Evolutionary conservation across 1,140 invertebrate genomes (phyloP), one percentile per base, ranked within the genome.

Genomic region (Vollenhovia emeryi): DNA sequence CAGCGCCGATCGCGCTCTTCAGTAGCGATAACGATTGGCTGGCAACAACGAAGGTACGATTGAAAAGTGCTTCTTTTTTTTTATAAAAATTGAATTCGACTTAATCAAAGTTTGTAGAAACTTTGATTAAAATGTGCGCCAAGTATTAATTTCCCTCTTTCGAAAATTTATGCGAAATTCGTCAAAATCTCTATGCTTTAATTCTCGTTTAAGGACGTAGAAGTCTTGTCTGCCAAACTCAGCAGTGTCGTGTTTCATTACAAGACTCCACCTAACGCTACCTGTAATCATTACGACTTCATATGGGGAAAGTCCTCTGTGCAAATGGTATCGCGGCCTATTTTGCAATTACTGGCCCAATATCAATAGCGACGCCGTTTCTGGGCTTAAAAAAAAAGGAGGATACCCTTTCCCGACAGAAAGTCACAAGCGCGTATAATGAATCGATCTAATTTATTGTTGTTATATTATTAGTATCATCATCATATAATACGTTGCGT

Each of bases 1-100:
- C 89, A 11, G 93, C 96, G 18, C 97, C 96, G 18, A 95, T 96
- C 1, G 96, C 96, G 0, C 86, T 97, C 1, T 96, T 96, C 86
- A 97, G 96, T 86, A 96, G 96, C 36, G 92, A 95, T 8, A 95
- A 96, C 30, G 97, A 98, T 89, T 96, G 95, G 95, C 88, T 96
- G 6, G 94, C 96, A 3, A 91, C 94, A 60, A 94, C 96, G 1
- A 91, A 92, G 50, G 96, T 95, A 92, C 84, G 48, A 45, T 40
- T 59, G 24, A 5, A 48, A 24, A 21, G 24, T 43, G 18, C 45
- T 62, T 9, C 3, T 59, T 55, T 62, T 9, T 4, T 59, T 27
- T 27, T 33, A 15, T 30, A 86, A 27, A 57, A 36, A 24, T 60
- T 50, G 27, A 30, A 75, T 57, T 73, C 9, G 5, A 21, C 9